A percentile compares a stretch with the other conserved stretches of the same genome.
These are phyloP conservation scores for Callyntrura guangdongensis DNA, from an alignment of 2,888 invertebrate genomes.

Conservation along the genomic window DNA sequence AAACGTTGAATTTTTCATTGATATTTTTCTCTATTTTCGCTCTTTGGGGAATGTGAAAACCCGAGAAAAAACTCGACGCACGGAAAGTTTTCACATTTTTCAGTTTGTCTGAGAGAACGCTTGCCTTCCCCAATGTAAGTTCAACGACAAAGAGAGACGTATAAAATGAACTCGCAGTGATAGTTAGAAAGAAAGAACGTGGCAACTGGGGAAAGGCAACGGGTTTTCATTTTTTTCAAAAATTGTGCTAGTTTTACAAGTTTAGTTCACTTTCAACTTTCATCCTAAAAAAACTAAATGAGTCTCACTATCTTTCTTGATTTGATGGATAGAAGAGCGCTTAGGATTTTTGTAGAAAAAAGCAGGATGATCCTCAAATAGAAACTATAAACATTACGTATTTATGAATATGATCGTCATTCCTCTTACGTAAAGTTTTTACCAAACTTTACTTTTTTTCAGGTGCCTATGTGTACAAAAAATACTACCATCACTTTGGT, in stretches of 20 bases:
- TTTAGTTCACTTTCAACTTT: neutral
- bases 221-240: neutral
- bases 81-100: neutral
- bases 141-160: neutral
- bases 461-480: too few species aligned
- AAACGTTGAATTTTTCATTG: neutral
- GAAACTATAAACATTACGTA: too few species aligned
- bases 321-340: too few species aligned
- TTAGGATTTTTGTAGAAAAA: too few species aligned
- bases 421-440: too few species aligned
- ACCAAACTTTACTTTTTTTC: too few species aligned
- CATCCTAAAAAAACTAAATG: neutral
- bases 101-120: neutral
- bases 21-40: neutral
- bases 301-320: neutral
- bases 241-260: neutral
- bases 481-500: too few species aligned
- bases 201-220: neutral
- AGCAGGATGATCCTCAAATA: too few species aligned
- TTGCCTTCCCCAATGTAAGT: neutral
- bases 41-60: constrained; percentile 6
- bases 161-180: neutral
- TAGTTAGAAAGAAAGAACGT: neutral
- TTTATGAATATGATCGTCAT: too few species aligned
- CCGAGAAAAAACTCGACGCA: neutral